Conservation (phyloP, 2,113 vertebrate species). For the Acrocephalus kingi region DNA sequence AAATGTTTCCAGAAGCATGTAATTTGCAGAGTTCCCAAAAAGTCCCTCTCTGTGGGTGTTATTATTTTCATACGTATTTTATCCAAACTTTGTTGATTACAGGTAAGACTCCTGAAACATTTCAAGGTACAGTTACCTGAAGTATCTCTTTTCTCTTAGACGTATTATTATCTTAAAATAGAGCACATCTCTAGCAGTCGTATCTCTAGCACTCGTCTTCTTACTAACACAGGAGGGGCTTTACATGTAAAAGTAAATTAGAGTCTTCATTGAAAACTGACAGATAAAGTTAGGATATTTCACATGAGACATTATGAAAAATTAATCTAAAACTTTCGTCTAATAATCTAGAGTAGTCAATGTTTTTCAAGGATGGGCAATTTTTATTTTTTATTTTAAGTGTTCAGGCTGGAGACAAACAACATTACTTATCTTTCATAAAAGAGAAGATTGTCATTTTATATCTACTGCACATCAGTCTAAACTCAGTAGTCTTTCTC, state of each 20-base stretch:
- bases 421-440: not conserved
- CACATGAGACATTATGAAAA: not conserved
- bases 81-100: not conserved
- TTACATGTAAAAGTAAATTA: not conserved
- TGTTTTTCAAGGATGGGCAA: not conserved
- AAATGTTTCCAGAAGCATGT: not conserved
- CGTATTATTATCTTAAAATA: constrained; percentile 22
- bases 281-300: not conserved
- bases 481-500: not conserved
- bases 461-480: not conserved
- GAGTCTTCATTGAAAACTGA: not conserved
- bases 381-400: not conserved
- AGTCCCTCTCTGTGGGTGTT: not conserved
- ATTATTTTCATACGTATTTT: not conserved
- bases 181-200: not conserved
- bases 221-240: not conserved
- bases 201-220: not conserved
- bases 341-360: not conserved
- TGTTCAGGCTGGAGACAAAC: not conserved
- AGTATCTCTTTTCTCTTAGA: not conserved
- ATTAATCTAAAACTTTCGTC: not conserved
- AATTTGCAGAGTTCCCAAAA: not conserved
- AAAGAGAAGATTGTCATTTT: not conserved
- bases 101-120: constrained; percentile 4
- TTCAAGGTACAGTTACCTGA: not conserved